phyloP scores from a whole-genome alignment of 2,888 invertebrate species.

The Timema cristinae region DNA sequence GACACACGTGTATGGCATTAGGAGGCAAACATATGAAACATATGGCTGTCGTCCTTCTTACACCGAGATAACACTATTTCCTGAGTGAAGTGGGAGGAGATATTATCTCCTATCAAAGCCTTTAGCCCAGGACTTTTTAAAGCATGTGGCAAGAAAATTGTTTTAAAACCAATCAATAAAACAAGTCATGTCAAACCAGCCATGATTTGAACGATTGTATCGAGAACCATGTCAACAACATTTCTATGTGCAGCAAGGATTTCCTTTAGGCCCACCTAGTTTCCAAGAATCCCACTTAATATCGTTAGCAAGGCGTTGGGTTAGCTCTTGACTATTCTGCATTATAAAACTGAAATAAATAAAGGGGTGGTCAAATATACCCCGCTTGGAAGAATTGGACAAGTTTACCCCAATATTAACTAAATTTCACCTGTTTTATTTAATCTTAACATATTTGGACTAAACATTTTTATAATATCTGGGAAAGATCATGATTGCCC shows the following conservation, averaged over 20 bases:
- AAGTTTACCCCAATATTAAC: too few species aligned
- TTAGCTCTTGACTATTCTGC: too few species aligned
- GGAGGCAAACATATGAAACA: conserved; percentile 15
- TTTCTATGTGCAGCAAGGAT: background rate
- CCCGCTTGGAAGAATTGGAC: too few species aligned
- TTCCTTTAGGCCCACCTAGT: background rate
- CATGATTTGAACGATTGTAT: background rate
- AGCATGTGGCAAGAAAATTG: background rate
- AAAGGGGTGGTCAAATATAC: too few species aligned
- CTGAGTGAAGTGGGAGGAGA: conserved; percentile 9
- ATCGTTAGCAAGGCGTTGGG: too few species aligned
- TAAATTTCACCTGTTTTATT: too few species aligned
- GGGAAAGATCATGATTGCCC: too few species aligned
- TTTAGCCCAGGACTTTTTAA: background rate
- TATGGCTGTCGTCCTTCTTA: background rate
- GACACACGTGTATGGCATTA: conserved; percentile 16
- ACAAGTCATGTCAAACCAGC: background rate
- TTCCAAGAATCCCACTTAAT: background rate
- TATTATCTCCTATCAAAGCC: background rate
- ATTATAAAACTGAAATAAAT: too few species aligned
- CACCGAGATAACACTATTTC: conserved; percentile 12
- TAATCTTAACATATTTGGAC: too few species aligned
- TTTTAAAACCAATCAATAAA: background rate
- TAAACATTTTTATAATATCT: too few species aligned
- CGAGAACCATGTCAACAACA: background rate